phyloP scores from a whole-genome alignment of 2,113 vertebrate genomes.

The Colius striatus region DNA sequence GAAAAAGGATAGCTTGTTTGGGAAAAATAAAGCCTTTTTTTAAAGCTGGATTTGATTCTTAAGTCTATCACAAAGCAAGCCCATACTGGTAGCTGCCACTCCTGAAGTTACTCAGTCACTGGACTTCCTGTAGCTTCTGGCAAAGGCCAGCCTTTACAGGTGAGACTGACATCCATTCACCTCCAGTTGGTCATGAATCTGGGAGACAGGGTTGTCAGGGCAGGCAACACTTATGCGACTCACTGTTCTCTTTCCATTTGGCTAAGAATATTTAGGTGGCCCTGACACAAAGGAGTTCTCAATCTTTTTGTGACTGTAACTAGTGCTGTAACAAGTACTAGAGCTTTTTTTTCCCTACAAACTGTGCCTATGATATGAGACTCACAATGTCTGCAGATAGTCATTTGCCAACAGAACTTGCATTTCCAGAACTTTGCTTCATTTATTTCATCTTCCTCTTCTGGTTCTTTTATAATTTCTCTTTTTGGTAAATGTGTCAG shows the following conservation, averaged over 20 bases:
- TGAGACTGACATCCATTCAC: not conserved
- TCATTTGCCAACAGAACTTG: not conserved
- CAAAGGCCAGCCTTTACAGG: not conserved
- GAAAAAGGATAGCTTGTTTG: not conserved
- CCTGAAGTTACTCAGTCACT: not conserved
- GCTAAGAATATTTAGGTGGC: not conserved
- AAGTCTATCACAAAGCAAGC: not conserved
- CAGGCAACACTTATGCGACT: not conserved
- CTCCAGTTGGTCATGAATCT: not conserved
- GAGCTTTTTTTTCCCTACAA: not conserved
- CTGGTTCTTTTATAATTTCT: not conserved
- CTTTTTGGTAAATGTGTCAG: not conserved
- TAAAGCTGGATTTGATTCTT: not conserved
- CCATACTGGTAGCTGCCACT: not conserved
- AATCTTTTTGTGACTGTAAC: not conserved
- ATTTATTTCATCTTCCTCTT: not conserved
- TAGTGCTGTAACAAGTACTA: too few relatives aligned
- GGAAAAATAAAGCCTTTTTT: not conserved
- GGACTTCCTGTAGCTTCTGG: not conserved
- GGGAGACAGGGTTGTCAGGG: too few relatives aligned
- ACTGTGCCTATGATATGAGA: rapidly evolving
- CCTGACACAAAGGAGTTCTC: not conserved
- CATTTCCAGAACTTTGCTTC: not conserved
- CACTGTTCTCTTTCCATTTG: not conserved
- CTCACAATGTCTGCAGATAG: not conserved